A percentile compares a stretch with the other conserved stretches of the same genome.
Conservation (phyloP, 1,140 invertebrate genomes). For the Macrobrachium rosenbergii region DNA sequence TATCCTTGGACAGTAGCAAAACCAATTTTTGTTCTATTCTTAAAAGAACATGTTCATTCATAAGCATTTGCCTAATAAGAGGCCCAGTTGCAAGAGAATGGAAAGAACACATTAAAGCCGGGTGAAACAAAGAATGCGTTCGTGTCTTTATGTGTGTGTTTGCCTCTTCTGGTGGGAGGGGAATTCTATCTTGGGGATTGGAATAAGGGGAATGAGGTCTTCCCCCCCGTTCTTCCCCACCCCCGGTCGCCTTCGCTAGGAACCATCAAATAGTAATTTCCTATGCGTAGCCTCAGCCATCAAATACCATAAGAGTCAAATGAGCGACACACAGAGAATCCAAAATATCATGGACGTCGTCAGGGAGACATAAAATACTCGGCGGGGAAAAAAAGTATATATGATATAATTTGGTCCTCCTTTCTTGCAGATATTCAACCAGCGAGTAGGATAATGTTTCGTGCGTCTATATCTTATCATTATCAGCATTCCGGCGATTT, state of each 20-base stretch:
- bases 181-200: no score
- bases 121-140: no score
- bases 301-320: slow-evolving; percentile 44
- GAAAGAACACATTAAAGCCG: no score
- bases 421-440: background rate
- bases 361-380: slow-evolving; percentile 45
- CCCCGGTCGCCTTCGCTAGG: background rate
- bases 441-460: no score
- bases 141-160: no score
- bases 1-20: no score
- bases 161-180: no score
- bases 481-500: slow-evolving; percentile 1
- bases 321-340: slow-evolving; percentile 26
- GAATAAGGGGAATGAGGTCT: background rate
- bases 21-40: no score
- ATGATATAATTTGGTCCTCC: slow-evolving; percentile 24
- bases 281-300: slow-evolving; percentile 21
- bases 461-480: no score
- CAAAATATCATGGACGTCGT: slow-evolving; percentile 33
- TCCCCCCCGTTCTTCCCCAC: background rate
- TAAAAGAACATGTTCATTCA: no score
- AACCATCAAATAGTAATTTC: slow-evolving; percentile 54
- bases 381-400: slow-evolving; percentile 34
- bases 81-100: no score
- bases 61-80: no score